Evolutionary conservation across 64 coral and sea anemone species (phyloP).

Genomic region (Stichodactyla helianthus): DNA sequence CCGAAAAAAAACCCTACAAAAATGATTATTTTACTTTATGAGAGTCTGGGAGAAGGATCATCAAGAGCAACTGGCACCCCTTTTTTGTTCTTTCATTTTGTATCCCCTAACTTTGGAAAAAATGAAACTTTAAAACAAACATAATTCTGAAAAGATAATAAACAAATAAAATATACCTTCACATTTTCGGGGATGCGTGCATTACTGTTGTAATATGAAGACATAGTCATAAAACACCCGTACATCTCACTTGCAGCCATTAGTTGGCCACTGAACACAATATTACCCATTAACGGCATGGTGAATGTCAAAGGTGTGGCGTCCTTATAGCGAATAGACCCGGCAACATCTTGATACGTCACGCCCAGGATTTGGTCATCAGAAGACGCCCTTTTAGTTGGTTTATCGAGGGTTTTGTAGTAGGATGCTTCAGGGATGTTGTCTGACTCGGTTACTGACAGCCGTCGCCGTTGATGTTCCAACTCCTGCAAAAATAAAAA

Average conservation of each 20-base stretch:
- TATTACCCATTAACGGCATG: conserved; percentile 60
- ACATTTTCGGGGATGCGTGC: conserved; percentile 69
- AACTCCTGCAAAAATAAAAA: neutral
- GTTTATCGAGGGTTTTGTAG: conserved; percentile 14
- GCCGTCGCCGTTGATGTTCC: conserved; percentile 2
- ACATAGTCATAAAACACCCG: conserved; percentile 89
- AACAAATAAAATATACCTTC: conserved; percentile 44
- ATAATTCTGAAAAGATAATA: no score
- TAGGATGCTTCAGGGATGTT: conserved; percentile 60
- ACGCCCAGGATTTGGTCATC: neutral
- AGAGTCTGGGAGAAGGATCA: no score
- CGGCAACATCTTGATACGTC: neutral
- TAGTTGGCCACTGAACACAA: conserved; percentile 59
- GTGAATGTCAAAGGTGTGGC: conserved; percentile 16
- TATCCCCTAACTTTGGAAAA: no score
- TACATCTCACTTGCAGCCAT: conserved; percentile 69
- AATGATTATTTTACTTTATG: no score
- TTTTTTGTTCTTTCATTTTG: no score
- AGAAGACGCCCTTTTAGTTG: neutral
- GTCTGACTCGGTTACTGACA: conserved; percentile 40
- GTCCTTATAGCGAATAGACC: neutral
- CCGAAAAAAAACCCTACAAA: no score
- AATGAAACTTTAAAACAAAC: no score
- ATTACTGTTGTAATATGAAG: conserved; percentile 26
- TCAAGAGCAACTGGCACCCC: no score